Percentiles rank a stretch among this genome's conserved stretches.
Evolutionary conservation across 2,888 invertebrate species (phyloP).

Genomic region (Andrena marginata): DNA sequence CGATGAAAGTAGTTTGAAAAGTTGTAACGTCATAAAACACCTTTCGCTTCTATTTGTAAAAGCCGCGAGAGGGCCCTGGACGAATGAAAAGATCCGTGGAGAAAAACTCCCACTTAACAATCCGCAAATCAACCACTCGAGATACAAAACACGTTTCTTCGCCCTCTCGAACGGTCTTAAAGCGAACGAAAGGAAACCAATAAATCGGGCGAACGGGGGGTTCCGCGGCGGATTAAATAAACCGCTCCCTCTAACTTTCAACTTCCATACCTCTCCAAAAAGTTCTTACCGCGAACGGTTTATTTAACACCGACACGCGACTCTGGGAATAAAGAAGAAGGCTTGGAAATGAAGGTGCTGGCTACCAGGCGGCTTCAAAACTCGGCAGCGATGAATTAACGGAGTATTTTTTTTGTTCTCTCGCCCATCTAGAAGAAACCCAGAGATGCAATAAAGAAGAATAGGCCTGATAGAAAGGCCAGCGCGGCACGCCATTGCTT

Average conservation of each 20-base stretch:
- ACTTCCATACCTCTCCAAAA: background rate
- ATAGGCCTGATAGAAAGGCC: conserved; percentile 56
- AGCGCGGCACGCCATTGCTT: conserved; percentile 63
- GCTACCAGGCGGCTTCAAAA: background rate
- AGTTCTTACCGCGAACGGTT: background rate
- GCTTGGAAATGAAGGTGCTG: no score
- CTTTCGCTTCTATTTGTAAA: background rate
- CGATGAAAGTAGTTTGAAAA: background rate
- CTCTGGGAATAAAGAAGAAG: background rate
- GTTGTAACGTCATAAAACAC: background rate
- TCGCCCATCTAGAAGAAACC: conserved; percentile 13
- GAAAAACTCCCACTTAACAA: conserved; percentile 19
- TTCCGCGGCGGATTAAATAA: conserved; percentile 35
- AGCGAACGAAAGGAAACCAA: conserved; percentile 45
- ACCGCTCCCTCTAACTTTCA: conserved; percentile 19
- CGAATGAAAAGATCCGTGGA: background rate
- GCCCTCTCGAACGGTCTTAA: conserved; percentile 25
- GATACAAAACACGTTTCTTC: conserved; percentile 43
- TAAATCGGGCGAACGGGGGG: conserved; percentile 29
- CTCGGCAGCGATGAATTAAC: background rate
- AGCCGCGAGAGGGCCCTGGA: background rate
- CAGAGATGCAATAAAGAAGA: conserved; percentile 55
- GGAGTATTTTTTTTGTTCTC: conserved; percentile 55
- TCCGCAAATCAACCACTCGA: conserved; percentile 37
- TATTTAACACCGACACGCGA: conserved; percentile 16